A percentile compares a stretch with the other conserved stretches of the same genome.
Evolutionary conservation across 2,888 invertebrate species (phyloP).

Genomic region (Scaptodrosophila latifasciaeformis): DNA sequence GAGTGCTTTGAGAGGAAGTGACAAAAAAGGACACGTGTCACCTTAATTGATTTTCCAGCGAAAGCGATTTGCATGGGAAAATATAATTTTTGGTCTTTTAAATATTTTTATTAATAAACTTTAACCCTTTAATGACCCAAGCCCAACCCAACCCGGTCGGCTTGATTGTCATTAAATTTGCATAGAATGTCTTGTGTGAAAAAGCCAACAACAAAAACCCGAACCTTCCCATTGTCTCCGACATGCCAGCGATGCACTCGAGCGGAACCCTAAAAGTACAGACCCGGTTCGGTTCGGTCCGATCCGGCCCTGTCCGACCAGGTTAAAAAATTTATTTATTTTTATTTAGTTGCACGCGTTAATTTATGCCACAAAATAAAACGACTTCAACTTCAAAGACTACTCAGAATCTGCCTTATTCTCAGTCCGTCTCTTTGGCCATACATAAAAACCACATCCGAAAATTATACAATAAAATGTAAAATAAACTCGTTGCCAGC

Average conservation of each 20-base stretch:
- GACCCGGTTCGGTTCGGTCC: slow-evolving; percentile 14
- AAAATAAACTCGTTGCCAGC: slow-evolving; percentile 51
- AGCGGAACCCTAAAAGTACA: slow-evolving; percentile 29
- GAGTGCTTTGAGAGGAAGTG: slow-evolving; percentile 55
- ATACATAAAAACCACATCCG: slow-evolving; percentile 62
- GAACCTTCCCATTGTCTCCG: slow-evolving; percentile 59
- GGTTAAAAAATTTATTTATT: slow-evolving; percentile 62
- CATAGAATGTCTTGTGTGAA: slow-evolving; percentile 47
- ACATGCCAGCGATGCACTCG: slow-evolving; percentile 51
- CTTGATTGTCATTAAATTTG: slow-evolving; percentile 42
- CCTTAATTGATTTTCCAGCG: slow-evolving; percentile 50
- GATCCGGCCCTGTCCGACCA: slow-evolving; percentile 35
- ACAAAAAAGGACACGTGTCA: slow-evolving; percentile 53
- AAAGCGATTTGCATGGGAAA: slow-evolving; percentile 58
- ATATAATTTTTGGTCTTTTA: background rate
- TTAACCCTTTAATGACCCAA: slow-evolving; percentile 50
- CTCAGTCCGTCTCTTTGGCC: slow-evolving; percentile 9
- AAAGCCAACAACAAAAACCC: background rate
- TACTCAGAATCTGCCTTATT: slow-evolving; percentile 14
- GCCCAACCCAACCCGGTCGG: no score
- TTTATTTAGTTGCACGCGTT: slow-evolving; percentile 65
- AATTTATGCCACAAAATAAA: slow-evolving; percentile 49
- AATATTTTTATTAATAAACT: slow-evolving; percentile 53
- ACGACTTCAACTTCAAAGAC: no score
- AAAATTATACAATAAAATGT: slow-evolving; percentile 66